phyloP scores from a whole-genome alignment of 2,888 invertebrate genomes.

The Acrobasis consociella region DNA sequence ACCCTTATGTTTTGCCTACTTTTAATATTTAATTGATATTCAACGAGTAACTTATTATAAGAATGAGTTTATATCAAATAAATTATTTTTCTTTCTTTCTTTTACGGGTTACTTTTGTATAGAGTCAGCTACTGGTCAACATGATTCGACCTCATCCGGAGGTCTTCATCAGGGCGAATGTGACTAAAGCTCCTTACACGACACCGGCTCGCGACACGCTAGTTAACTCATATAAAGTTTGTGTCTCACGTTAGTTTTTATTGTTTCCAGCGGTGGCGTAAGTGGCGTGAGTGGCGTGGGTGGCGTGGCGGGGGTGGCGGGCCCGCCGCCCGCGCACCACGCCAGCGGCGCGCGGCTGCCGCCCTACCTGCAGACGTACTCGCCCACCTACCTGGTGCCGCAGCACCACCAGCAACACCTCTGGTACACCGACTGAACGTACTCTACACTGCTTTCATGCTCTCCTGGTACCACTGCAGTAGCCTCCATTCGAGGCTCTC shows the following conservation, averaged over 20 bases:
- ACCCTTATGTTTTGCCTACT: too few relatives aligned
- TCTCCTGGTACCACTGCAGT: neutral
- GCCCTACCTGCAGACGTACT: constrained; percentile 77
- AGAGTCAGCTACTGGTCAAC: too few relatives aligned
- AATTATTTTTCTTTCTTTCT: too few relatives aligned
- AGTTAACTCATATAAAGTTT: too few relatives aligned
- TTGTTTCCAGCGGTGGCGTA: constrained; percentile 47
- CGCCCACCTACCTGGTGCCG: constrained; percentile 74
- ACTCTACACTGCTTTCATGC: neutral
- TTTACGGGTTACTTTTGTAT: too few relatives aligned
- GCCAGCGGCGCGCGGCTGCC: constrained; percentile 84
- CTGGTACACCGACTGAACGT: constrained; percentile 88
- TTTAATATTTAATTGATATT: too few relatives aligned
- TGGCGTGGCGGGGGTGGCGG: constrained; percentile 86
- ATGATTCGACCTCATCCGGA: too few relatives aligned
- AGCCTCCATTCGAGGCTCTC: neutral
- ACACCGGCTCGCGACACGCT: too few relatives aligned
- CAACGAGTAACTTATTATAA: too few relatives aligned
- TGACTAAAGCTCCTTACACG: too few relatives aligned
- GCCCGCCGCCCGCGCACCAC: constrained; percentile 94
- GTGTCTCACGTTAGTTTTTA: neutral
- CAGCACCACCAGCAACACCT: constrained; percentile 85
- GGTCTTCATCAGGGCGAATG: too few relatives aligned
- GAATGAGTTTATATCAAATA: too few relatives aligned
- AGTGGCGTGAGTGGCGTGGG: constrained; percentile 44